Evolutionary conservation across 1,140 invertebrate species (phyloP).

Genomic region (Drosophila nigromelanica): DNA sequence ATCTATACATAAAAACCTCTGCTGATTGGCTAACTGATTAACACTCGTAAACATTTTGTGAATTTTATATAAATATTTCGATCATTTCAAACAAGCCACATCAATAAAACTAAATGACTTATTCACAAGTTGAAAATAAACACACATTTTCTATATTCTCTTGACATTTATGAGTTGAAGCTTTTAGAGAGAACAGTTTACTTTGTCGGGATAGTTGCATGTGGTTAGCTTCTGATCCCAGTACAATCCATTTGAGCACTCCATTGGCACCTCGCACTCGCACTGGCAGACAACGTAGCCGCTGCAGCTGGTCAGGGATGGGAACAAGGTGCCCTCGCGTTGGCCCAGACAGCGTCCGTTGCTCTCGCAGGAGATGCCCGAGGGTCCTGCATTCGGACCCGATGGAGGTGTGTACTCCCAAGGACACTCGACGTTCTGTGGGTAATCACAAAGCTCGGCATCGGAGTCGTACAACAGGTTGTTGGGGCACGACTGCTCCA

Average conservation of each 20-base stretch:
- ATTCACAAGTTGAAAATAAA: background rate
- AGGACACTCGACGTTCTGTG: conserved; percentile 39
- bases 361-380: conserved; percentile 59
- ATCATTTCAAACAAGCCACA: no score
- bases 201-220: conserved; percentile 47
- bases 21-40: background rate
- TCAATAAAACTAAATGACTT: no score
- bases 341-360: conserved; percentile 50
- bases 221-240: conserved; percentile 31
- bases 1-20: background rate
- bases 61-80: no score
- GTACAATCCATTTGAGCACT: conserved; percentile 35
- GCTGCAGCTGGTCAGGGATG: conserved; percentile 47
- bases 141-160: background rate
- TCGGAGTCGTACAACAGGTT: conserved; percentile 48
- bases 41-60: background rate
- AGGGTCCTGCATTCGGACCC: conserved; percentile 60
- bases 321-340: conserved; percentile 37
- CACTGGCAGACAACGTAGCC: conserved; percentile 57
- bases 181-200: conserved; percentile 43
- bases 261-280: conserved; percentile 62
- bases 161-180: conserved; percentile 13
- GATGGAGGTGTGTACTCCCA: conserved; percentile 60
- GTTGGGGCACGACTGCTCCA: conserved; percentile 64
- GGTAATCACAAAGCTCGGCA: conserved; percentile 32